Evolutionary conservation across 2,113 vertebrate species (phyloP).

Genomic region (Psilopsiagon aymara): DNA sequence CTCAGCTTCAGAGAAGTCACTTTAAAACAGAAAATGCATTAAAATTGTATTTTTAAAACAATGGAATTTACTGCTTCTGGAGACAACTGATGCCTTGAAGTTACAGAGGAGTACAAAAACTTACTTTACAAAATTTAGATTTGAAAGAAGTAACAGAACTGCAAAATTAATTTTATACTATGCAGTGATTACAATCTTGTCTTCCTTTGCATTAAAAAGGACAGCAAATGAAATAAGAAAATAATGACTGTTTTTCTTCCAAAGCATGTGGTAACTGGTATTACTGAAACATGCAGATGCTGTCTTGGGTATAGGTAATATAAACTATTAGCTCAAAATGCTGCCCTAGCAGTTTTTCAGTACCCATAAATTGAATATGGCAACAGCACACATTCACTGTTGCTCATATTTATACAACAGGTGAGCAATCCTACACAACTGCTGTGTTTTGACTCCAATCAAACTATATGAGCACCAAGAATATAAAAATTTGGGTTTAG

Average conservation of each 20-base stretch:
- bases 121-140: not conserved
- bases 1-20: not conserved
- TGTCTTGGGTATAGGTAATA: not conserved
- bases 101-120: not conserved
- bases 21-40: not conserved
- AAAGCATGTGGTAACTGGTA: not conserved
- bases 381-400: not conserved
- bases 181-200: not conserved
- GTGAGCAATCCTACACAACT: not conserved
- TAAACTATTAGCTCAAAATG: not conserved
- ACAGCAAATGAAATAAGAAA: not conserved
- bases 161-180: not conserved
- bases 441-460: not conserved
- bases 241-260: not conserved
- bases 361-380: not conserved
- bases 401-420: not conserved
- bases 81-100: not conserved
- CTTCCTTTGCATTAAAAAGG: not conserved
- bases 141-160: not conserved
- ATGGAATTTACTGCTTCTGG: not conserved
- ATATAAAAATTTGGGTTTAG: not conserved
- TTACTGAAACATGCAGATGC: not conserved
- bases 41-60: not conserved
- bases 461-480: not conserved
- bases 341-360: not conserved